phyloP scores from a whole-genome alignment of 2,113 vertebrate species.

The Gila orcuttii region DNA sequence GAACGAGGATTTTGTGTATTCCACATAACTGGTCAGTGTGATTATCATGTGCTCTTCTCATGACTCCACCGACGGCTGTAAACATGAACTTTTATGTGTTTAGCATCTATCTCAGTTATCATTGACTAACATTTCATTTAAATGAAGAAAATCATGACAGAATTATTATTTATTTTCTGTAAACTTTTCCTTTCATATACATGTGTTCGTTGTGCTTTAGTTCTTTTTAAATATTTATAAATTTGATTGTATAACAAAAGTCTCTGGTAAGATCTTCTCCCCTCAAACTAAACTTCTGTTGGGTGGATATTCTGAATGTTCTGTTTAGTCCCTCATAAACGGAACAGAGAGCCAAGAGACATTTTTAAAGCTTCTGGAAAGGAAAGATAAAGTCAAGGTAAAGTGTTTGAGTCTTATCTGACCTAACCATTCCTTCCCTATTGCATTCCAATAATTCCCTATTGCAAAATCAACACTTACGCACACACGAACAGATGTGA shows the following conservation, averaged over 20 bases:
- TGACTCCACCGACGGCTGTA: neutral
- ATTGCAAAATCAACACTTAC: neutral
- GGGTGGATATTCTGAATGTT: too few species aligned
- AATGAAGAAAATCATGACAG: neutral
- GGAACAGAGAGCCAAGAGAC: too few species aligned
- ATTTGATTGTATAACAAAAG: too few species aligned
- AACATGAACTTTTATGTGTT: neutral
- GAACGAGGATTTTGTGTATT: neutral
- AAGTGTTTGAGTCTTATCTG: too few species aligned
- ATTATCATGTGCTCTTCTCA: constrained; percentile 16
- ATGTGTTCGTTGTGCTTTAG: neutral
- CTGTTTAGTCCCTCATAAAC: too few species aligned
- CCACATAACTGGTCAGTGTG: neutral
- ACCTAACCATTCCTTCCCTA: too few species aligned
- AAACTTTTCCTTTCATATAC: neutral
- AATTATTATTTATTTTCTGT: too few species aligned
- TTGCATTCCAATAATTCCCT: neutral
- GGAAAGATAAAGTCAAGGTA: too few species aligned
- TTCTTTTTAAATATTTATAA: neutral
- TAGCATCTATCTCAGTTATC: neutral
- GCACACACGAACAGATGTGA: neutral
- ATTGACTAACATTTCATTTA: neutral
- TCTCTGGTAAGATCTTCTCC: too few species aligned
- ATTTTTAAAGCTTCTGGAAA: too few species aligned
- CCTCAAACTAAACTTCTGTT: too few species aligned